A percentile compares a stretch with the other conserved stretches of the same genome.
These are phyloP conservation scores for Phalera bucephala DNA, from an alignment of 2,888 invertebrate species.

Conservation along the genomic window DNA sequence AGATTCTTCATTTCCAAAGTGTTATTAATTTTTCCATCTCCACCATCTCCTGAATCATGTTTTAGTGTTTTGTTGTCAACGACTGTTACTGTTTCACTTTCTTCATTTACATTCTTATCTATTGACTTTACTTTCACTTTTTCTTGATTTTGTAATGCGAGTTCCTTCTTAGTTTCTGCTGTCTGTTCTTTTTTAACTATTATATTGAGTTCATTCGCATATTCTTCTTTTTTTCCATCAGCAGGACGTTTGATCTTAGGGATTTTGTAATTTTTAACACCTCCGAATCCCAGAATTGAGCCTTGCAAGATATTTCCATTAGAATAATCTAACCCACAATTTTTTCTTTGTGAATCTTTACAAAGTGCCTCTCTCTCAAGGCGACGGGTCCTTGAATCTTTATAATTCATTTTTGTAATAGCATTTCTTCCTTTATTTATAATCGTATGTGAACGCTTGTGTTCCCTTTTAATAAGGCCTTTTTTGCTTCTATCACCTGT, in stretches of 20 bases:
- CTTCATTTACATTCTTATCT: conserved; percentile 12
- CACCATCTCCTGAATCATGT: too few species aligned
- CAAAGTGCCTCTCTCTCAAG: too few species aligned
- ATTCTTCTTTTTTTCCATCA: conserved; percentile 30
- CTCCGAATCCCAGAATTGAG: conserved; percentile 61
- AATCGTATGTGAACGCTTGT: too few species aligned
- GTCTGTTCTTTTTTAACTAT: conserved; percentile 1
- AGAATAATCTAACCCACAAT: conserved; percentile 70
- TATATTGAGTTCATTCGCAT: conserved; percentile 13
- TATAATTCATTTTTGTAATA: conserved; percentile 16
- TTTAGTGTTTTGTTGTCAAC: conserved; percentile 8
- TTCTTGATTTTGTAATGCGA: conserved; percentile 14
- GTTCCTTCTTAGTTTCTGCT: conserved; percentile 6
- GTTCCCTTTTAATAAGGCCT: too few species aligned
- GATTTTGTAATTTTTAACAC: conserved; percentile 76
- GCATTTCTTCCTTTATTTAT: too few species aligned
- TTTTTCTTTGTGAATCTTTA: conserved; percentile 29
- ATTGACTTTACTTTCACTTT: conserved; percentile 8
- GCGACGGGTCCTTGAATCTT: conserved; percentile 8
- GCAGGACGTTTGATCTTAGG: conserved; percentile 68
- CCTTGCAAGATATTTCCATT: conserved; percentile 70
- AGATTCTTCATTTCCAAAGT: too few species aligned
- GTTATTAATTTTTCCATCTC: too few species aligned
- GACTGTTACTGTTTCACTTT: conserved; percentile 7
- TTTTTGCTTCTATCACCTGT: too few species aligned